Evolutionary conservation across 2,797 vertebrate species (phyloP), one percentile per base, ranked within the genome.

Genomic region (Onychomys torridus): DNA sequence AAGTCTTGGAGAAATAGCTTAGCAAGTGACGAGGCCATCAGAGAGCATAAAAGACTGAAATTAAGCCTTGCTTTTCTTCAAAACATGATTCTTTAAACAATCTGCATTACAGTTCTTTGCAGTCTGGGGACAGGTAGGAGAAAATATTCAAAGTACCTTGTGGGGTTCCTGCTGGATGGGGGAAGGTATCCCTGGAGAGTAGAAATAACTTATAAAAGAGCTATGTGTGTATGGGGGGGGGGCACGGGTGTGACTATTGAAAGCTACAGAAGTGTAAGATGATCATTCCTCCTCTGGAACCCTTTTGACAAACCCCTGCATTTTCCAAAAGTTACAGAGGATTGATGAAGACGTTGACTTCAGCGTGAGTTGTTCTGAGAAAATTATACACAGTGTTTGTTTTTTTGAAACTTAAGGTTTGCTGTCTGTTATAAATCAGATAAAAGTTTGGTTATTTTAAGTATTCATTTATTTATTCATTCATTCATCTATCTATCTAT

Each of bases 261-360:
- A 97, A 96, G 95, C 95, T 23, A 49, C 88, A 97, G 61, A 93
- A 96, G 96, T 97, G 0, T 96, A 96, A 97, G 89, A 89, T 90
- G 98, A 97, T 97, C 97, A 97, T 98, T 98, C 75, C 85, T 90
- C 43, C 97, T 94, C 93, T 9, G 19, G 96, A 10, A 87, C 96
- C 87, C 96, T 90, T 97, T 94, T 93, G 97, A 97, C 75, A 79
- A 98, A 97, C 95, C 57, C 85, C 94, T 97, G 96, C 91, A 6
- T 95, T 97, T 97, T 97, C 98, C 97, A 97, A 98, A 97, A 79
- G 96, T 91, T 97, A 97, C 97, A 88, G 81, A 29, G 97, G 97
- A 97, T 97, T 97, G 96, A 93, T 95, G 89, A 94, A 97, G 77
- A 32, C 0, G 34, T 93, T 1, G 61, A 93, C 93, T 97, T 97